Base-by-base conservation (phyloP, 1,140 invertebrate species). In the Neodiprion virginianus region DNA sequence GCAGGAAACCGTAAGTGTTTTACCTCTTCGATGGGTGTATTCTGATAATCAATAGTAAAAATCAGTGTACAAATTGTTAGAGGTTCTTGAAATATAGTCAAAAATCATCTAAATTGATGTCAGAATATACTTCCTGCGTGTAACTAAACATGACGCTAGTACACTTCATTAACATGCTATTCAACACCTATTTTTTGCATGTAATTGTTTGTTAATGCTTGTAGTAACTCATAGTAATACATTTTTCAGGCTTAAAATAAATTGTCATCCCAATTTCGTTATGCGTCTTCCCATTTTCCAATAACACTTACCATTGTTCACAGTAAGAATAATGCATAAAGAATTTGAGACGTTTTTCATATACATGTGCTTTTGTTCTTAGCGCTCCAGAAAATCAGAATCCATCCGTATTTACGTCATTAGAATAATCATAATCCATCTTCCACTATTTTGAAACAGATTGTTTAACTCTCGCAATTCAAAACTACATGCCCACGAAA, bases 1-100 rank as follows among this genome's bases (percentile, higher is more conserved):
- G 76, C 91, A 93, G 92, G 92, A 93, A 92, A 90, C 90, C 92
- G 92, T 93, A 93, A 93, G 92, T 93, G 86, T 88, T 61, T 61
- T 61, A 61, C 53, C 8, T 61, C 53, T 17, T 61, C 53, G 5
- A 14, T 61, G 53, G 0, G 53, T 61, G 8, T 61, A 61, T 61
- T 61, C 53, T 61, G 53, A 61, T 9, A 61, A 61, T 61, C 53
- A 17, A 61, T 61, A 17, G 4, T 12, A 61, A 61, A 61, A 61
- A 61, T 14, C n/a, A 14, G n/a, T 61, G 11, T 17, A 8, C n/a
- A 11, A 61, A 61, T 61, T 61, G 53, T 17, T 61, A 14, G 4
- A 61, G n/a, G n/a, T 8, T 61, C n/a, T 61, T 61, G n/a, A 61
- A 61, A 12, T 61, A 61, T 17, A 61, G 8, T 61, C 5, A 61